Base-by-base conservation (phyloP, 2,113 vertebrate species). In the Nesogale talazaci region DNA sequence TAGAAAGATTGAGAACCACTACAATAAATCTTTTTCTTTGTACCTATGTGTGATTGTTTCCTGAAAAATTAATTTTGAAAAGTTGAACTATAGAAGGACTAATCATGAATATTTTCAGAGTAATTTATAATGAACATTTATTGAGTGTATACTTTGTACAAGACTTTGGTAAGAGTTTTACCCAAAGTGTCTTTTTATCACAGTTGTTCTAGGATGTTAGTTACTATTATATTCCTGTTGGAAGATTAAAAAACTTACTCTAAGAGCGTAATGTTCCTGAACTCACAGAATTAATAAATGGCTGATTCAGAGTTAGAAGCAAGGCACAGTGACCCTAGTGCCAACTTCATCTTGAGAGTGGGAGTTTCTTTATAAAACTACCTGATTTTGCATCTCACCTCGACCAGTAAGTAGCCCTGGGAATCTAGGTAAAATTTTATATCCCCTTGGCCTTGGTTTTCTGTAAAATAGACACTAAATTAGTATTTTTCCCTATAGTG, bases 261-360 rank as follows among this genome's bases (percentile, higher is more conserved):
- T 46, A 7, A 81, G 16, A 36, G 27, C 57, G 25, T 40, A 70
- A 69, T 15, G 87, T 83, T 78, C 40, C 88, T 83, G 22, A 61
- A 70, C 70, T 77, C 38, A 77, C 61, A 94, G 36, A 94, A 40
- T 72, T 78, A 72, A 23, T 82, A 83, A 87, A 42, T 52, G 36
- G 59, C 69, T 25, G 7, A 83, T 2, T 1, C 46, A 77, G 78
- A 25, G 46, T 4, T 90, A 4, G 59, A 82, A 86, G 22, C 34
- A 77, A 77, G 74, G 46, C 38, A 29, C 86, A 63, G 56, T 52
- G 46, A 52, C 69, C 25, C 70, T 52, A 77, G 9, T 38, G 20
- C 63, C 70, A 65, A 75, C 3, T 46, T 4, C 23, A 84, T 80
- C 57, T 57, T 88, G 15, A 84, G 90, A 83, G 56, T 42, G 27